These are phyloP conservation scores for Sardinella longiceps DNA, from an alignment of 2,797 vertebrate species.

Conservation along the genomic window DNA sequence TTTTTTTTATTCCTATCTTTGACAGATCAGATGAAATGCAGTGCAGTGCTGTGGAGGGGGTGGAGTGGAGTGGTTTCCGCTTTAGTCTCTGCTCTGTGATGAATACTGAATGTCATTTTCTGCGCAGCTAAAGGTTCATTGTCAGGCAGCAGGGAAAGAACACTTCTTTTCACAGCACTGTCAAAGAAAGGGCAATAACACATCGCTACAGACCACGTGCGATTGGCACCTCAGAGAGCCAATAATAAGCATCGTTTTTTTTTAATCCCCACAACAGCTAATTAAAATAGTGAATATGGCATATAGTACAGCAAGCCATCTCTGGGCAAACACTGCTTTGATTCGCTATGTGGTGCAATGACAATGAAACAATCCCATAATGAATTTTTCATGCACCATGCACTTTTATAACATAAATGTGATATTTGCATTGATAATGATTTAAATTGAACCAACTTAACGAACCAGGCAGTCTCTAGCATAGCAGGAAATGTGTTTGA, in stretches of 20 bases:
- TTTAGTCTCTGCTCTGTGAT: not conserved
- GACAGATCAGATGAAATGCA: not conserved
- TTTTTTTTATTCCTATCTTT: not conserved
- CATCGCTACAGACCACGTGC: not conserved
- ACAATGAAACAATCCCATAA: not conserved
- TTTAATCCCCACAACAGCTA: slow-evolving; percentile 6
- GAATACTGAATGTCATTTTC: not conserved
- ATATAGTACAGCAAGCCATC: not conserved
- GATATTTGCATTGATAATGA: slow-evolving; percentile 26
- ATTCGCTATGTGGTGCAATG: not conserved
- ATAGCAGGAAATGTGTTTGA: not conserved
- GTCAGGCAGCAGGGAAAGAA: not conserved
- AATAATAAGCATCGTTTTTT: not conserved
- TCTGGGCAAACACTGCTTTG: not conserved
- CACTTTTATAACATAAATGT: slow-evolving; percentile 23
- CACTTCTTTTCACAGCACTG: not conserved
- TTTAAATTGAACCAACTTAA: slow-evolving; percentile 13
- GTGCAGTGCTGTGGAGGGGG: not conserved
- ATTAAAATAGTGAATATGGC: not conserved
- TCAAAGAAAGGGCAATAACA: slow-evolving; percentile 14
- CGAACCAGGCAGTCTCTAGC: slow-evolving; percentile 1
- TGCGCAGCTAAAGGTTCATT: not conserved
- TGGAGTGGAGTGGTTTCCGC: not conserved
- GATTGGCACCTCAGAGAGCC: not conserved
- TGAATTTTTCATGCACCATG: slow-evolving; percentile 13